A percentile compares a stretch with the other conserved stretches of the same genome.
Evolutionary conservation across 1,140 invertebrate genomes (phyloP).

Genomic region (Drosophila mauritiana): DNA sequence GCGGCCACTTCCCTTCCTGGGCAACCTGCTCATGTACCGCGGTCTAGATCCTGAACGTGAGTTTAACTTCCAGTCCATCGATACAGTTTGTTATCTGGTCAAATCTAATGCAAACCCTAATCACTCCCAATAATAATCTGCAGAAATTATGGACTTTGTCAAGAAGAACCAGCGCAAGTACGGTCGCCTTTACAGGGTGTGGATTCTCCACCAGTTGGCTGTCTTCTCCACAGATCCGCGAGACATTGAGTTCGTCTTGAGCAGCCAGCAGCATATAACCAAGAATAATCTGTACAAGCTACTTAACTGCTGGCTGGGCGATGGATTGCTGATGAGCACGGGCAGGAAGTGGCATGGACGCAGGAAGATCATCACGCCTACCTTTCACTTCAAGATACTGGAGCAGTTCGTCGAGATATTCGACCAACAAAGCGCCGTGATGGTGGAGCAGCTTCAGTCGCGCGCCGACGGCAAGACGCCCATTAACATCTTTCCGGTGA

Average conservation of each 20-base stretch:
- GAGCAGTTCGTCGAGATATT: conserved; percentile 90
- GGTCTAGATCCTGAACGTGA: conserved; percentile 54
- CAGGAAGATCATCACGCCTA: conserved; percentile 88
- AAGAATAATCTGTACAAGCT: conserved; percentile 82
- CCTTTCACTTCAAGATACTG: conserved; percentile 93
- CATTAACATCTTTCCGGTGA: conserved; percentile 57
- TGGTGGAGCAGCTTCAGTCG: conserved; percentile 86
- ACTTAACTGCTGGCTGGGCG: conserved; percentile 84
- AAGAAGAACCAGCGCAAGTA: conserved; percentile 42
- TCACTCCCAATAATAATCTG: background rate
- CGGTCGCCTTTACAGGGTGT: conserved; percentile 87
- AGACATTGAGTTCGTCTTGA: conserved; percentile 63
- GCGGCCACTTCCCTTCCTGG: conserved; percentile 46
- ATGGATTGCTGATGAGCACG: conserved; percentile 84
- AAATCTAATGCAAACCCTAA: background rate
- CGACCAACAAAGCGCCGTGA: conserved; percentile 87
- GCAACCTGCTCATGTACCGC: conserved; percentile 48
- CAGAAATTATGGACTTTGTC: conserved; percentile 59
- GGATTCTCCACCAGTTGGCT: conserved; percentile 86
- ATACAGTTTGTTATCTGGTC: background rate
- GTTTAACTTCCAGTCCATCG: background rate
- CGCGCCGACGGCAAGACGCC: conserved; percentile 71
- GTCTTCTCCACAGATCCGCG: conserved; percentile 83
- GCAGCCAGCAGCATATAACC: conserved; percentile 63
- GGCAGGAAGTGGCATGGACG: conserved; percentile 68